Evolutionary conservation across 2,888 invertebrate genomes (phyloP).

Genomic region (Masnerella sp.): DNA sequence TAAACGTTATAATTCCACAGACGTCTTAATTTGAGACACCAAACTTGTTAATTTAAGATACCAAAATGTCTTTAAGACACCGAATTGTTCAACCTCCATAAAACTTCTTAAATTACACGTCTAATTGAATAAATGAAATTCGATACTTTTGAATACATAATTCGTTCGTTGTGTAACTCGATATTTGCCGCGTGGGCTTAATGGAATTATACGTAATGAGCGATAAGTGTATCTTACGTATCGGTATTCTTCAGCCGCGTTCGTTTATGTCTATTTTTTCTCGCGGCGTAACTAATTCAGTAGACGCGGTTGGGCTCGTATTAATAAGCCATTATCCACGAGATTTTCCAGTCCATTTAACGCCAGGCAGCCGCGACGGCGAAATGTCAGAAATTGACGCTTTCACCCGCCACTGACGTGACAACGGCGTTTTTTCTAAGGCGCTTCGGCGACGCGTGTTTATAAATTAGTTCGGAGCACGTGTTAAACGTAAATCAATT

Average conservation of each 20-base stretch:
- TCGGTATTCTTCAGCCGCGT: conserved; percentile 42
- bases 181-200: background rate
- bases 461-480: conserved; percentile 24
- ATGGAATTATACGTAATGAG: conserved; percentile 27
- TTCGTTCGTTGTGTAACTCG: background rate
- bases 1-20: too few relatives aligned
- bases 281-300: conserved; percentile 59
- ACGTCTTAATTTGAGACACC: too few relatives aligned
- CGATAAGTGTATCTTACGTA: conserved; percentile 32
- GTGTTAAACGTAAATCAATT: conserved; percentile 19
- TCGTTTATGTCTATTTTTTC: conserved; percentile 46
- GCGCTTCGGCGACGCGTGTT: conserved; percentile 32
- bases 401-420: conserved; percentile 43
- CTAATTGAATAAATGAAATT: too few relatives aligned
- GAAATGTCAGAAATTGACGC: conserved; percentile 51
- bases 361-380: conserved; percentile 47
- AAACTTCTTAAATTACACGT: too few relatives aligned
- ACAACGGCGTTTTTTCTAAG: conserved; percentile 36
- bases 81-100: too few relatives aligned
- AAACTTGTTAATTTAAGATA: too few relatives aligned
- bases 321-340: conserved; percentile 64
- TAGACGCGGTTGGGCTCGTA: conserved; percentile 56
- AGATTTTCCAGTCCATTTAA: conserved; percentile 63
- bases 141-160: background rate
- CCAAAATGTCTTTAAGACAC: too few relatives aligned